These are phyloP conservation scores for Agraylea sexmaculata DNA, from an alignment of 1,140 invertebrate genomes.

Conservation along the genomic window DNA sequence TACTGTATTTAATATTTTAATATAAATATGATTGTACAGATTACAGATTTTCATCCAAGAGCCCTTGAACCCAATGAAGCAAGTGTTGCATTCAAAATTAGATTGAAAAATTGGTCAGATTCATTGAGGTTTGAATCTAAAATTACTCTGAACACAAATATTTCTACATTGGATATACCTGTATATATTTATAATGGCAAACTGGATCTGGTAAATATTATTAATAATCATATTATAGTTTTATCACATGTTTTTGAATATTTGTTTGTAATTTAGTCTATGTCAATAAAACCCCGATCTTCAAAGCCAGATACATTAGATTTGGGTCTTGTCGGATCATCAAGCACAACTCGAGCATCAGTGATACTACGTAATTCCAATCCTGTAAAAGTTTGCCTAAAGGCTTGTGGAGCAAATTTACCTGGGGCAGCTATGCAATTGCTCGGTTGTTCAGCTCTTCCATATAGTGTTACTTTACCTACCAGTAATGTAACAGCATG, in stretches of 20 bases:
- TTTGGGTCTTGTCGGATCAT: constrained; percentile 28
- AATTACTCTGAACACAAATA: constrained; percentile 27
- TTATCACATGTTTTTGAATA: background rate
- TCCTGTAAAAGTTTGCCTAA: constrained; percentile 25
- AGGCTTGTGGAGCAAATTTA: constrained; percentile 21
- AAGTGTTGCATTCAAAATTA: constrained; percentile 16
- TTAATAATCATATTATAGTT: background rate
- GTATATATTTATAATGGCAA: constrained; percentile 28
- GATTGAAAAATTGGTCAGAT: constrained; percentile 18
- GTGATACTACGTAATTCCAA: constrained; percentile 25
- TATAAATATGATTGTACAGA: constrained; percentile 10
- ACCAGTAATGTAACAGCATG: constrained; percentile 17
- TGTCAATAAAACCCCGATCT: constrained; percentile 15
- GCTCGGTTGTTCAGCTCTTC: constrained; percentile 14
- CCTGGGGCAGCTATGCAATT: constrained; percentile 22
- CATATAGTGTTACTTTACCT: background rate
- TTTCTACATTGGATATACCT: constrained; percentile 26
- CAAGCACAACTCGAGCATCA: constrained; percentile 25
- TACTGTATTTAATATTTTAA: constrained; percentile 1
- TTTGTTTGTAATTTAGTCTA: constrained; percentile 9
- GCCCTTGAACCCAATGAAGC: constrained; percentile 15
- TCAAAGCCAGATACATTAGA: constrained; percentile 21
- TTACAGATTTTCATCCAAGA: constrained; percentile 19
- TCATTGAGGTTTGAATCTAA: constrained; percentile 20
- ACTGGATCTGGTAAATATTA: constrained; percentile 25